Evolutionary conservation across 2,888 invertebrate genomes (phyloP).

Genomic region (Blera fallax): DNA sequence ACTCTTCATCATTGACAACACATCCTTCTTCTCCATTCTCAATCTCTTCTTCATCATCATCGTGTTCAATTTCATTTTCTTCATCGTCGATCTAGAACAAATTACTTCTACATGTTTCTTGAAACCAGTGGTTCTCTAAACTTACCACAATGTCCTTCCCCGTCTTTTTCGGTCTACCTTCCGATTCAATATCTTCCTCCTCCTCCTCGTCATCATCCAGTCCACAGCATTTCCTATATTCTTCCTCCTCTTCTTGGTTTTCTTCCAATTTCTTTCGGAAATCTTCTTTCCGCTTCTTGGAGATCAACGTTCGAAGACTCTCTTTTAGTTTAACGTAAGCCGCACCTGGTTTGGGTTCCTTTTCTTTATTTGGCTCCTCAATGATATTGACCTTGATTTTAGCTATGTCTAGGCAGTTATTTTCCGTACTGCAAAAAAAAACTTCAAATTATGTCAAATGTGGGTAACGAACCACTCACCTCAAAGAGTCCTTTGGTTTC

Average conservation of each 20-base stretch:
- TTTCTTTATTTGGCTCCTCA: slow-evolving; percentile 76
- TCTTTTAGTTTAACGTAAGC: slow-evolving; percentile 87
- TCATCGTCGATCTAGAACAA: slow-evolving; percentile 73
- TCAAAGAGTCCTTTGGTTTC: slow-evolving; percentile 83
- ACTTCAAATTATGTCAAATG: background rate
- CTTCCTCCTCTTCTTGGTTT: slow-evolving; percentile 81
- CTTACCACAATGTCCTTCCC: slow-evolving; percentile 73
- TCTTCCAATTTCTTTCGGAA: slow-evolving; percentile 83
- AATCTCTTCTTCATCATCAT: slow-evolving; percentile 79
- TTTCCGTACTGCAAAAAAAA: slow-evolving; percentile 81
- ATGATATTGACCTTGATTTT: slow-evolving; percentile 77
- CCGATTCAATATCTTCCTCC: slow-evolving; percentile 80
- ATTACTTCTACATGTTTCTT: background rate
- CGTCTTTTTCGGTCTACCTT: slow-evolving; percentile 65
- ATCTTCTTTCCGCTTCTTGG: slow-evolving; percentile 86
- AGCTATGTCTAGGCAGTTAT: slow-evolving; percentile 81
- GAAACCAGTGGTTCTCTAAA: background rate
- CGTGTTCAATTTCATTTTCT: slow-evolving; percentile 76
- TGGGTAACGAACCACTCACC: slow-evolving; percentile 69
- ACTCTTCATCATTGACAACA: slow-evolving; percentile 67
- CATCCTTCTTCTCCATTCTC: slow-evolving; percentile 78
- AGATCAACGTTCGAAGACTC: slow-evolving; percentile 88
- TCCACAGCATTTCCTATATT: slow-evolving; percentile 78
- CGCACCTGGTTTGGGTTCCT: slow-evolving; percentile 86
- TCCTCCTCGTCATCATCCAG: slow-evolving; percentile 76